Evolutionary conservation across 2,888 invertebrate genomes (phyloP), one percentile per base, ranked within the genome.

Genomic region (Ophioninae sp.): DNA sequence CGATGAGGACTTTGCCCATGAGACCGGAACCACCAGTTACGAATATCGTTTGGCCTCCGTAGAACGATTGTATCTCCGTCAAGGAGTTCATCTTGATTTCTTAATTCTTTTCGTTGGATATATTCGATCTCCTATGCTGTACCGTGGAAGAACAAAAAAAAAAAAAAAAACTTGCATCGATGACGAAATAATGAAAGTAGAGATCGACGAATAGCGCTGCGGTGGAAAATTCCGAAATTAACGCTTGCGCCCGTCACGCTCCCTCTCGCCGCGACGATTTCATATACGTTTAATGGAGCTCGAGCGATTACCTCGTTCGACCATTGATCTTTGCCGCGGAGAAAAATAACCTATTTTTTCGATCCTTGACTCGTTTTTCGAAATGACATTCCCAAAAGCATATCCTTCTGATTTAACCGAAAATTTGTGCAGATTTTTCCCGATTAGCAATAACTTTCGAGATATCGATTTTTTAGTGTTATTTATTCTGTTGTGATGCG

Each of bases 1-100:
- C 93, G 2, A 94, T 86, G 2, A 94, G 88, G 1, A 93, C 92
- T 88, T 93, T 94, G 41, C 93, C 93, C 90, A 94, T 90, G 72
- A 94, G 91, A 30, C 93, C 93, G 5, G 93, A 90, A 8, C 91
- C 93, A 0, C 94, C 94, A 22, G 93, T 93, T 22, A 94, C 90
- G 56, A 94, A 93, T 41, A 93, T 88, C 0, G 90, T 91, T 80
- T 92, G 91, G n/a, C 88, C 92, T 78, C 81, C 87, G 78, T 90
- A 92, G 79, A 90, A 92, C 9, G 85, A 83, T 68, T 91, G 90
- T 72, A 92, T 89, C 58, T 89, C 87, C 44, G 84, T 88, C n/a
- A 13, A 9, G 8, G 65, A 22, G 39, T 22, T 73, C 67, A 58
- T 79, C 8, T 41, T 20, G 20, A 59, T 64, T 69, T 75, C 23